Conservation (phyloP, 2,888 invertebrate genomes). For the Ariolimax columbianus region DNA sequence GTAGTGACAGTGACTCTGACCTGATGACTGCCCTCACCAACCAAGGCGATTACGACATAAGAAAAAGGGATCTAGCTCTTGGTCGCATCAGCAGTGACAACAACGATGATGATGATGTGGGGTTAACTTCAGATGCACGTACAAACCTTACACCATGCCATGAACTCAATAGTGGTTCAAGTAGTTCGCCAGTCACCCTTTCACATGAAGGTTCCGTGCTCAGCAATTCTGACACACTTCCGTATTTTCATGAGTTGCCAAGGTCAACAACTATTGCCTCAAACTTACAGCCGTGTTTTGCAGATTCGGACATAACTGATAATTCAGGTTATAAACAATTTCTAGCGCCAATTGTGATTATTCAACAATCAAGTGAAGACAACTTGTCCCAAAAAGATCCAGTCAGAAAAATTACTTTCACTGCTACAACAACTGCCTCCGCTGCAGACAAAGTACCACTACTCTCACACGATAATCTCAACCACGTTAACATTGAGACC, state of each 20-base stretch:
- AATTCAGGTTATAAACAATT: neutral
- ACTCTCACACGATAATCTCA: neutral
- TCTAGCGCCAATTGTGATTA: slow-evolving; percentile 18
- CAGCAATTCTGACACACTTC: neutral
- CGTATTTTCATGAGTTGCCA: neutral
- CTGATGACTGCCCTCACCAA: slow-evolving; percentile 23
- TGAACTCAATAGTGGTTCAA: neutral
- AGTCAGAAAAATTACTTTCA: neutral
- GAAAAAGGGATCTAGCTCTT: slow-evolving; percentile 38
- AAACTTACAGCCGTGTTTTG: neutral
- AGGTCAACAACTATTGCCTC: neutral
- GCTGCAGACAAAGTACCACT: neutral
- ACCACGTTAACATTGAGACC: neutral
- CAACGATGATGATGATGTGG: slow-evolving; percentile 18
- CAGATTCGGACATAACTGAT: neutral
- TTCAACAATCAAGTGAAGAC: slow-evolving; percentile 47
- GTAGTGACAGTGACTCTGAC: slow-evolving; percentile 45
- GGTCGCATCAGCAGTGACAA: slow-evolving; percentile 35
- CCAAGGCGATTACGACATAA: slow-evolving; percentile 43
- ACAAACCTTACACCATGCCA: neutral
- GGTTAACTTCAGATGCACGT: no score
- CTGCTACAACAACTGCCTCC: neutral
- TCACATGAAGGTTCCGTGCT: neutral
- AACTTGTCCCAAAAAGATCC: neutral
- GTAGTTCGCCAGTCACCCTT: neutral